Percentiles rank a stretch among this genome's conserved stretches.
Evolutionary conservation across 2,113 vertebrate species (phyloP).

Genomic region (Silurus glanis): DNA sequence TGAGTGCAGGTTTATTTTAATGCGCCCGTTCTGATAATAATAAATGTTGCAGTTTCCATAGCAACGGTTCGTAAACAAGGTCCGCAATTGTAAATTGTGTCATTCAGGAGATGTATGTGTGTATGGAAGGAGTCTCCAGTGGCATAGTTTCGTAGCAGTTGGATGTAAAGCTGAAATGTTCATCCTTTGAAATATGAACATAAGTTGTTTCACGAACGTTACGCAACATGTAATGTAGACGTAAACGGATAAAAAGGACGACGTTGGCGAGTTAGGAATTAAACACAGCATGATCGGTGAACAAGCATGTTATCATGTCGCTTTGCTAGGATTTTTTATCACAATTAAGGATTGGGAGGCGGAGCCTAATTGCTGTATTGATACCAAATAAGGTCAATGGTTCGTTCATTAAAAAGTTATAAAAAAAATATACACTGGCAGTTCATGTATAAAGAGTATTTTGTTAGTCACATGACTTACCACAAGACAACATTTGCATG

Average conservation of each 20-base stretch:
- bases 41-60: neutral
- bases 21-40: neutral
- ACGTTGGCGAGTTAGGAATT: neutral
- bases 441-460: neutral
- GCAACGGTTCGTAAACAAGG: neutral
- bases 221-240: neutral
- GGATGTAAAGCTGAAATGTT: neutral
- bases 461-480: constrained; percentile 1
- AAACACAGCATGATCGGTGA: neutral
- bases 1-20: neutral
- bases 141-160: neutral
- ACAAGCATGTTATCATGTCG: neutral
- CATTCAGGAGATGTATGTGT: neutral
- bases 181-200: neutral
- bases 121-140: constrained; percentile 1
- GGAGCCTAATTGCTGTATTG: neutral
- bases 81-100: neutral
- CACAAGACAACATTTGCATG: constrained; percentile 11
- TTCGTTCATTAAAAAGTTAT: neutral
- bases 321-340: neutral
- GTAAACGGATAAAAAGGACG: neutral
- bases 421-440: neutral
- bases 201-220: neutral
- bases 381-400: neutral
- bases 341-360: neutral